Evolutionary conservation across 2,113 vertebrate species (phyloP).

Genomic region (Arenaria interpres): DNA sequence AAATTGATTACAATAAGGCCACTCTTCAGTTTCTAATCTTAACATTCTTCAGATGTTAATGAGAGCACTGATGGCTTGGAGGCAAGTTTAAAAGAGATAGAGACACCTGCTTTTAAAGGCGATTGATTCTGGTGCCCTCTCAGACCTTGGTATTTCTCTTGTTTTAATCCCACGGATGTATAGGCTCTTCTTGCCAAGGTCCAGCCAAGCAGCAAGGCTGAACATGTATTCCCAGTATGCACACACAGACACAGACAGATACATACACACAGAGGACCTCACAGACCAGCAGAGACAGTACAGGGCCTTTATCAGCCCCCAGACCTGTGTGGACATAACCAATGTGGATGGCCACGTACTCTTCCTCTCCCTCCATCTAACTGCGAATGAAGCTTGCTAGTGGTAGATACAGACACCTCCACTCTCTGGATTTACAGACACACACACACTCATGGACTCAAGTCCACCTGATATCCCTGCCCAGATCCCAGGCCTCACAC

Average conservation of each 20-base stretch:
- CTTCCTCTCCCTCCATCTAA: background rate
- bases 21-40: background rate
- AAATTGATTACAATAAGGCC: background rate
- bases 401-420: rapidly evolving
- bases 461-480: background rate
- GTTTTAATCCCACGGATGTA: background rate
- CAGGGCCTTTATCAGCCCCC: background rate
- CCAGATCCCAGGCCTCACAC: background rate
- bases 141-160: background rate
- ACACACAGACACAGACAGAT: background rate
- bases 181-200: background rate
- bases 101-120: background rate
- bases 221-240: rapidly evolving
- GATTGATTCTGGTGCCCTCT: background rate
- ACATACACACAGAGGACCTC: background rate
- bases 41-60: background rate
- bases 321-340: background rate
- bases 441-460: background rate
- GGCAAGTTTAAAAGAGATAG: background rate
- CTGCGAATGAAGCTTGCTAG: rapidly evolving
- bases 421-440: background rate
- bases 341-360: rapidly evolving
- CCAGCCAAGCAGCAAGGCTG: background rate
- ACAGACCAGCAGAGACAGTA: background rate
- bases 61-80: background rate